These are phyloP conservation scores for Amniataba percoides DNA, from an alignment of 2,797 vertebrate genomes.

Conservation along the genomic window DNA sequence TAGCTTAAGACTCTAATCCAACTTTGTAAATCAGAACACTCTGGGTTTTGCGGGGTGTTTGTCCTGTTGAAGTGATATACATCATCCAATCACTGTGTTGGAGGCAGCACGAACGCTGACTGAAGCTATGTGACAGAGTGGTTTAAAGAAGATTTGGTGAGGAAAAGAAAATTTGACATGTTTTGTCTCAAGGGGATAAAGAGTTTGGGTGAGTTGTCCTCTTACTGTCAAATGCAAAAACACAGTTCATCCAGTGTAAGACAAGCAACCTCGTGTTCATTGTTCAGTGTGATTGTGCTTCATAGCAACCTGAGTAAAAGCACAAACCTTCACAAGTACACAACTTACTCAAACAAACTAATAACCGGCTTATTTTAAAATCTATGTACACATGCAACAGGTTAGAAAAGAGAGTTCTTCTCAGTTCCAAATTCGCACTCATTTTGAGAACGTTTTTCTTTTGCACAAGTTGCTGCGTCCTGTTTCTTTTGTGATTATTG, in stretches of 20 bases:
- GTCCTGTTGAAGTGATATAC: conserved; percentile 62
- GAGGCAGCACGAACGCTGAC: conserved; percentile 44
- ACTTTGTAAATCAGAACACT: conserved; percentile 69
- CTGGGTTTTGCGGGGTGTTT: conserved; percentile 65
- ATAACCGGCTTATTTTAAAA: no score
- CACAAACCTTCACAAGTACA: no score
- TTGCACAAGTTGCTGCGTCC: no score
- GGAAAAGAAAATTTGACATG: conserved; percentile 9
- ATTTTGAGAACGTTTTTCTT: no score
- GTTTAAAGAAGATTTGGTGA: conserved; percentile 45
- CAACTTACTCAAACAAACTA: no score
- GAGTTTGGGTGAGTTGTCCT: conserved; percentile 2
- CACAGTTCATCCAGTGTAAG: neutral
- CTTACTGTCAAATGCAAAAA: neutral
- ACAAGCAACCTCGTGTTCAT: neutral
- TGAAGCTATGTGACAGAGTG: conserved; percentile 46
- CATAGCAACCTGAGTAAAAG: neutral
- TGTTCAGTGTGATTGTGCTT: neutral
- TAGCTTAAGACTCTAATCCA: conserved; percentile 72
- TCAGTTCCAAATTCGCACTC: no score
- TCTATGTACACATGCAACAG: no score
- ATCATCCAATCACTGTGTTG: conserved; percentile 62
- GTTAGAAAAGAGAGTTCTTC: no score
- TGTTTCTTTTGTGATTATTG: no score
- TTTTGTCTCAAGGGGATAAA: conserved; percentile 37